phyloP scores from a whole-genome alignment of 2,113 vertebrate genomes.

The Sorex fumeus region DNA sequence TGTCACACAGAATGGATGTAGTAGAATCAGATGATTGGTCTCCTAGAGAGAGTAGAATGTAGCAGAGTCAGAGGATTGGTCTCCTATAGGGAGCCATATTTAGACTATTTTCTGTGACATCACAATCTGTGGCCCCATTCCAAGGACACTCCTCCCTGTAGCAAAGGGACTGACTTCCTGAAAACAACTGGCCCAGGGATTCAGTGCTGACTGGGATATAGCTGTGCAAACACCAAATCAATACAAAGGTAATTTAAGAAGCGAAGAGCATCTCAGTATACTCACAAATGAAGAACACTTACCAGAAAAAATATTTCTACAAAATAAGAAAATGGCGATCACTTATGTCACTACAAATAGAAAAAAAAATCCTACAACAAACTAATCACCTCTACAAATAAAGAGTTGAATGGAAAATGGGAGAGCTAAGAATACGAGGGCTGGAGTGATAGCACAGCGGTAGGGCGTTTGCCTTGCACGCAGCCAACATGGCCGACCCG shows the following conservation, averaged over 20 bases:
- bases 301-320: constrained; percentile 14
- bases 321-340: constrained; percentile 14
- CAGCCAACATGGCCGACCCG: too few relatives aligned
- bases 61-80: not conserved
- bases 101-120: not conserved
- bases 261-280: not conserved
- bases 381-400: not conserved
- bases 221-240: not conserved
- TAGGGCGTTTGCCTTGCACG: too few relatives aligned
- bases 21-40: not conserved
- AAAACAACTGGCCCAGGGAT: not conserved
- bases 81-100: not conserved
- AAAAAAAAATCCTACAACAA: not conserved
- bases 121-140: too few relatives aligned
- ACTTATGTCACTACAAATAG: not conserved
- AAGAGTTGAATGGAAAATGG: not conserved
- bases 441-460: too few relatives aligned
- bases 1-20: not conserved
- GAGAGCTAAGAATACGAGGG: not conserved
- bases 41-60: not conserved
- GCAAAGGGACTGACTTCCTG: not conserved
- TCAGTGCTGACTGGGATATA: not conserved
- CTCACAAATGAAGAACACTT: not conserved
- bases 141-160: not conserved
- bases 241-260: constrained; percentile 53